Base-by-base conservation (phyloP, 2,797 vertebrate genomes). In the Setipinna tenuifilis region DNA sequence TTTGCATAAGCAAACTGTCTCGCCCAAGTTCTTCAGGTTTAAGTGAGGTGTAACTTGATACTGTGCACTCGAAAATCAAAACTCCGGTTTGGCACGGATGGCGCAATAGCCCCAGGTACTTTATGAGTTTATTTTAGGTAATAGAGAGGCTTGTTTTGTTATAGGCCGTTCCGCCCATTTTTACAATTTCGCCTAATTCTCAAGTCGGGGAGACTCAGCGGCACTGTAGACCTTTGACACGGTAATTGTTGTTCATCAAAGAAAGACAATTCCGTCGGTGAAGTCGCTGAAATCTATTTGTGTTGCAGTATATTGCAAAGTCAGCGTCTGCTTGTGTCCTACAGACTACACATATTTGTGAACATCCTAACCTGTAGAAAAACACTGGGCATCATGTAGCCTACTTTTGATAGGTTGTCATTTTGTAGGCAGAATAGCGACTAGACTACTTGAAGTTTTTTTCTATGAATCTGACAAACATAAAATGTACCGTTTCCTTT, bases 51-150 rank as follows among this genome's bases (percentile, higher is more conserved):
- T 93, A 95, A 95, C 90, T 89, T 88, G 92, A 95, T 91, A 91
- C 90, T 88, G 88, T 89, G 89, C 91, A 87, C 87, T 90, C 91
- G 91, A 92, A 94, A 94, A 94, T 91, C 92, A 92, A 85, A 91
- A 90, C 93, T 93, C 87, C 88, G 87, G 92, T 90, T 90, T 93
- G 93, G 93, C 93, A 92, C 92, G 94, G 94, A 93, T 93, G 94
- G 91, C 93, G 94, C 95, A 96, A 97, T 96, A 97, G 96, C 96
- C 96, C 80, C 84, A 91, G 94, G 95, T 94, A 92, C 93, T 97
- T 97, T 96, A 97, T 96, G 95, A 93, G 96, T 96, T 97, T 97
- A 97, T 98, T 97, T 96, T 96, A 95, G 96, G 96, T 92, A 94
- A 97, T 96, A 94, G 94, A 95, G 95, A 95, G 94, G 95, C 95